These are phyloP conservation scores for Eufriesea mexicana DNA, from an alignment of 1,140 invertebrate species.

Conservation along the genomic window DNA sequence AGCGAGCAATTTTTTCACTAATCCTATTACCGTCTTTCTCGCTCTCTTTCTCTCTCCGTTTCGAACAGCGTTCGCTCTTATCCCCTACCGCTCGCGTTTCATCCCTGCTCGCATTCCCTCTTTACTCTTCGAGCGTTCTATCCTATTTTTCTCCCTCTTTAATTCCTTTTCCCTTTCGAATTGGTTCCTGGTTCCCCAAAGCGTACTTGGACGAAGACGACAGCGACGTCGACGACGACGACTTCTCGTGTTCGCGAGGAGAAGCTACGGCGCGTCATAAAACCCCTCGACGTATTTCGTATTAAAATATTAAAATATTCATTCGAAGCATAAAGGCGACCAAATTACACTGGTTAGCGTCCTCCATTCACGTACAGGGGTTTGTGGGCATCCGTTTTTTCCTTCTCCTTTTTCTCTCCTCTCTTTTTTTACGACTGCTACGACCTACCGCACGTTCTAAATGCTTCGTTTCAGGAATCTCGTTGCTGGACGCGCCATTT, in stretches of 20 bases:
- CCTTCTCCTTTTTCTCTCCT: background rate
- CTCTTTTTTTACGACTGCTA: constrained; percentile 57
- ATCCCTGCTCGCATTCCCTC: constrained; percentile 1
- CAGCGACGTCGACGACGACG: no score
- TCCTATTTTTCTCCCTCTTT: constrained; percentile 40
- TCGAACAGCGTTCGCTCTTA: background rate
- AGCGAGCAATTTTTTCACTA: constrained; percentile 13
- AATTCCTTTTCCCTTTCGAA: background rate
- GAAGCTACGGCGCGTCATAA: constrained; percentile 85
- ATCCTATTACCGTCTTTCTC: background rate
- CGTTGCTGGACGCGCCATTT: background rate
- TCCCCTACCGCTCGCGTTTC: background rate
- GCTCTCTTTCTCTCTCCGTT: background rate
- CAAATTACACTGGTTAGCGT: constrained; percentile 78
- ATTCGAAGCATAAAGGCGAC: constrained; percentile 77
- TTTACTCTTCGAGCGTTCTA: background rate
- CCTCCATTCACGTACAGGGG: constrained; percentile 73
- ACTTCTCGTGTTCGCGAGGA: constrained; percentile 66
- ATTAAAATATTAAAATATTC: constrained; percentile 83
- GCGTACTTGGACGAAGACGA: constrained; percentile 56
- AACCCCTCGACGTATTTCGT: constrained; percentile 84
- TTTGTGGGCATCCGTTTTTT: background rate
- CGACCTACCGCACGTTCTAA: constrained; percentile 79
- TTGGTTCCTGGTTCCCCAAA: background rate
- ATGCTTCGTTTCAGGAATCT: constrained; percentile 67